Evolutionary conservation across 2,113 vertebrate species (phyloP), one percentile per base, ranked within the genome.

Genomic region (Myotis davidii): DNA sequence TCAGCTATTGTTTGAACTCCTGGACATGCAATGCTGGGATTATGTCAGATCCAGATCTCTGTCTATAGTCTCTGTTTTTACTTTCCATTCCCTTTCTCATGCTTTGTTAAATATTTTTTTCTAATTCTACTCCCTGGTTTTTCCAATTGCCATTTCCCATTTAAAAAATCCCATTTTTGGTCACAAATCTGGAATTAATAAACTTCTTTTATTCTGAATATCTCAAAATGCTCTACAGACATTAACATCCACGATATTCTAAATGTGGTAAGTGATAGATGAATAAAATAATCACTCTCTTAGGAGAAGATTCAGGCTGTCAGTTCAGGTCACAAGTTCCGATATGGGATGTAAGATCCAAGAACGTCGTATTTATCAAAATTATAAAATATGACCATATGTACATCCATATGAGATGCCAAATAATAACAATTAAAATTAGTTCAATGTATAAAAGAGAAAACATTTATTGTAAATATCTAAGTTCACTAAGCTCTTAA

Each of bases 401-500:
- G 14, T 56, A 77, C 9, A 89, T 48, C 54, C 67, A 72, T 10
- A 56, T 65, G 8, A 94, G 79, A 87, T 39, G 9, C 32, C n/a
- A 67, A 84, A 67, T 76, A 88, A 95, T 67, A 64, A 74, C 16
- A 90, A 23, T n/a, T 59, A 74, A 92, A 67, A 37, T 52, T 89
- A 64, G 14, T 78, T 94, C 73, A 92, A 27, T 48, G 10, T 42
- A 78, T 85, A 39, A 83, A 78, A 84, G 23, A 90, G 34, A 27
- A 78, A 73, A 67, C 39, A 1, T 45, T 88, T 69, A 94, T 45
- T 95, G 84, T 88, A 93, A 95, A 94, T 45, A 91, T 91, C 27
- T 91, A 82, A 74, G 67, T 94, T 89, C 18, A 83, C 50, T 37
- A 67, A 94, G 64, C 88, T 89, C 45, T 95, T 94, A 89, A 95